A percentile compares a stretch with the other conserved stretches of the same genome.
Conservation (phyloP, 2,797 vertebrate genomes). For the Scolopax bukidnonensis region DNA sequence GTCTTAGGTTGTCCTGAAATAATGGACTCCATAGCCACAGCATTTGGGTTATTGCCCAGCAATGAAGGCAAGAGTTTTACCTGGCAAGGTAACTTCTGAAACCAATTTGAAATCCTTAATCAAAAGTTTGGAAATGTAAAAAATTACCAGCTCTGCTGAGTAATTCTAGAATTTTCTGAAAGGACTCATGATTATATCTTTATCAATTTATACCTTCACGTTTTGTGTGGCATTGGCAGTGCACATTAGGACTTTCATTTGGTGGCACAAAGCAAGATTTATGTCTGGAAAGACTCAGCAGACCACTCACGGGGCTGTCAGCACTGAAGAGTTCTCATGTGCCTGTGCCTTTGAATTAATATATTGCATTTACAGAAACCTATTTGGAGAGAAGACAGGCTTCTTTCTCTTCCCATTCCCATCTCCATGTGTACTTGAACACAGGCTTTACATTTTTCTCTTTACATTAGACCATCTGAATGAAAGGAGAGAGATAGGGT, state of each 20-base stretch:
- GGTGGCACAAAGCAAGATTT: neutral
- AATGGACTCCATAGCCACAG: neutral
- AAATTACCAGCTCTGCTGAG: neutral
- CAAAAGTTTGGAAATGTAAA: neutral
- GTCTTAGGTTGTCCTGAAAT: neutral
- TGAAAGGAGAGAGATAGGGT: neutral
- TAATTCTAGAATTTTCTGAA: neutral
- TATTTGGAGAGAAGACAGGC: neutral
- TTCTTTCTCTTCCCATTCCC: neutral
- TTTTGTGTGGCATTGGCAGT: neutral
- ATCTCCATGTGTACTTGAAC: neutral
- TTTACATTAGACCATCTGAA: neutral
- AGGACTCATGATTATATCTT: neutral
- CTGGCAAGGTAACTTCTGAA: neutral
- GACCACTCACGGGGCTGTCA: neutral
- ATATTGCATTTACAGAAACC: neutral
- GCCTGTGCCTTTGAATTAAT: neutral
- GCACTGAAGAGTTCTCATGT: neutral
- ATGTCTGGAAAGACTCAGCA: neutral
- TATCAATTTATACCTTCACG: neutral
- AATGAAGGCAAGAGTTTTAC: neutral
- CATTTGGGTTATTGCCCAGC: neutral
- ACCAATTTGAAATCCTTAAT: neutral
- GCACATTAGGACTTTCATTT: neutral
- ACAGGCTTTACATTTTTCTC: neutral